A percentile compares a stretch with the other conserved stretches of the same genome.
Evolutionary conservation across 2,888 invertebrate species (phyloP).

Genomic region (Eilema caniola): DNA sequence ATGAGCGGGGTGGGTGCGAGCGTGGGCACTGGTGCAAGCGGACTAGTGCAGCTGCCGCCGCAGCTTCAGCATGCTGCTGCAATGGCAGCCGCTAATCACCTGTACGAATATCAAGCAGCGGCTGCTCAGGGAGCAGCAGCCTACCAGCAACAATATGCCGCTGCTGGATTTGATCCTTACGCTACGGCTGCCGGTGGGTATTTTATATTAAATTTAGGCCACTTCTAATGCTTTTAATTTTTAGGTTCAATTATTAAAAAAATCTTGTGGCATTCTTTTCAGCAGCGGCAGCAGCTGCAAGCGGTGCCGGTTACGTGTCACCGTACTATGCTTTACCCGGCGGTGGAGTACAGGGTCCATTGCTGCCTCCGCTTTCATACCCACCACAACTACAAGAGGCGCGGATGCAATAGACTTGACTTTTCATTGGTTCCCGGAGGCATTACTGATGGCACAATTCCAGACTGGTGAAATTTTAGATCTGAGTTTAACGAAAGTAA

Average conservation of each 20-base stretch:
- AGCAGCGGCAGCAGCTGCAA: conserved; percentile 83
- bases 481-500: conserved; percentile 44
- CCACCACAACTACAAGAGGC: conserved; percentile 92
- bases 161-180: conserved; percentile 92
- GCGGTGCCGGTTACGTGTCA: conserved; percentile 90
- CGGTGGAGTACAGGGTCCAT: conserved; percentile 87
- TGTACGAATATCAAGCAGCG: conserved; percentile 93
- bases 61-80: conserved; percentile 92
- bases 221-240: background rate
- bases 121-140: conserved; percentile 91
- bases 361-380: conserved; percentile 89
- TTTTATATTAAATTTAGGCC: background rate
- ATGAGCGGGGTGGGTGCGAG: conserved; percentile 87
- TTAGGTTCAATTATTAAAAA: background rate
- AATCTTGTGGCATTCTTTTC: conserved; percentile 37
- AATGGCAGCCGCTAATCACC: conserved; percentile 93
- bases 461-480: conserved; percentile 33
- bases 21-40: conserved; percentile 88
- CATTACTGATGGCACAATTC: conserved; percentile 41
- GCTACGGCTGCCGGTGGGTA: conserved; percentile 90
- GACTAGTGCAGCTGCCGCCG: conserved; percentile 90
- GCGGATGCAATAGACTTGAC: conserved; percentile 88
- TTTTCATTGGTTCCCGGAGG: conserved; percentile 28
- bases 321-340: conserved; percentile 91
- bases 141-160: conserved; percentile 91